A percentile compares a stretch with the other conserved stretches of the same genome.
Evolutionary conservation across 1,140 invertebrate species (phyloP).

Genomic region (Megathymus violae): DNA sequence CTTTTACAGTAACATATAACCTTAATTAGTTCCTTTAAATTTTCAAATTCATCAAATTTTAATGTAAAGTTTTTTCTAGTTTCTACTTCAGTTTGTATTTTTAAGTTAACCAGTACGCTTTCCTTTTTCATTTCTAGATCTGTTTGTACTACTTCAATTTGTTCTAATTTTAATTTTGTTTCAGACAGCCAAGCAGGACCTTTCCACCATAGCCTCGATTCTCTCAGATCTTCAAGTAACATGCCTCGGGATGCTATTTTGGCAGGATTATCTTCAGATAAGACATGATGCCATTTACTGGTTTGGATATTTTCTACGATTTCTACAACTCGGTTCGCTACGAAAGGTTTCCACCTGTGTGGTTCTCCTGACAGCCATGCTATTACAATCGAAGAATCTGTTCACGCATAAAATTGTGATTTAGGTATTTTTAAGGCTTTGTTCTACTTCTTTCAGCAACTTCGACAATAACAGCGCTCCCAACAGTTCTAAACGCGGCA

Average conservation of each 20-base stretch:
- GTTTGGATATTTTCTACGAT: conserved; percentile 48
- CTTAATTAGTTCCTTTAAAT: conserved; percentile 12
- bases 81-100: conserved; percentile 17
- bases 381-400: conserved; percentile 68
- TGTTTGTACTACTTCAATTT: conserved; percentile 37
- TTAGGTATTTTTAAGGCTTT: conserved; percentile 46
- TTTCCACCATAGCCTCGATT: conserved; percentile 58
- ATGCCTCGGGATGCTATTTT: conserved; percentile 72
- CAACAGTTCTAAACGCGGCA: conserved; percentile 59
- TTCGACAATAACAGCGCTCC: conserved; percentile 51
- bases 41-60: conserved; percentile 28
- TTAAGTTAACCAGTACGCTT: conserved; percentile 32
- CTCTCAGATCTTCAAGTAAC: conserved; percentile 34
- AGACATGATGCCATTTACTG: conserved; percentile 68
- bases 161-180: conserved; percentile 8
- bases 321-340: conserved; percentile 64
- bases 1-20: background rate
- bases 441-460: conserved; percentile 30
- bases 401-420: conserved; percentile 56
- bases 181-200: conserved; percentile 49
- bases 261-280: conserved; percentile 69
- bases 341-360: conserved; percentile 56
- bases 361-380: conserved; percentile 61
- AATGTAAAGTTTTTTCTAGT: conserved; percentile 5
- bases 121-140: conserved; percentile 52